Base-by-base conservation (phyloP, 2,113 vertebrate species). In the Scortum barcoo region DNA sequence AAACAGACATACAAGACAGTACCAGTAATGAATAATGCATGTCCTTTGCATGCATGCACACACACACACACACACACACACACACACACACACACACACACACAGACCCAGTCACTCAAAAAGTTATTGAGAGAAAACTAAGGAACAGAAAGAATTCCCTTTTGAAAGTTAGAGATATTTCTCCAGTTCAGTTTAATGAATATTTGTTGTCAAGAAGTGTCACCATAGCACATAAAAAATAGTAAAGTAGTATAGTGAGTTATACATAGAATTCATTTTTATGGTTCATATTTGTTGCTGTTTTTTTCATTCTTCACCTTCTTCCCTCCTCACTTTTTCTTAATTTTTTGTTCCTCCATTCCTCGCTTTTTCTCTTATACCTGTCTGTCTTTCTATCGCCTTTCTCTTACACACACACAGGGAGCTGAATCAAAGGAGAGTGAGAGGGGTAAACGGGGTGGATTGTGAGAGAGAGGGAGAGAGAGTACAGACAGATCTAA, bases 11-110 rank as follows among this genome's bases (percentile, higher is more conserved):
- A 42, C 40, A 12, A 58, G 3, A 8, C 26, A 36, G 44, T 58
- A 71, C 33, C 71, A 50, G 38, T 51, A 12, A 76, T 76, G 67
- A 71, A 77, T 80, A 67, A 84, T 84, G 60, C 58, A 83, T 76
- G 65, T 51, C 19, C 19, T 26, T 61, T 8, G 8, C 5, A 57
- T 14, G 17, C 42, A 53, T 24, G 19, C 33, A 50, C 46, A 60
- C 72, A 28, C 73, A 75, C 54, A 73, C 66, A 69, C 14, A 76
- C 24, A 20, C 28, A 74, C 60, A 72, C 65, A 68, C 14, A 76
- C 19, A 20, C 30, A 56, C 46, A 66, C 72, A 44, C 69, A 75
- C 54, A 73, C 66, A 69, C 11, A 76, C 20, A 20, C 20, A n/a
- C 3, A 2, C n/a, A 46, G 14, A 48, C 48, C 17, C 17, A 66